Conservation (phyloP, 2,888 invertebrate species). For the Theretra japonica region DNA sequence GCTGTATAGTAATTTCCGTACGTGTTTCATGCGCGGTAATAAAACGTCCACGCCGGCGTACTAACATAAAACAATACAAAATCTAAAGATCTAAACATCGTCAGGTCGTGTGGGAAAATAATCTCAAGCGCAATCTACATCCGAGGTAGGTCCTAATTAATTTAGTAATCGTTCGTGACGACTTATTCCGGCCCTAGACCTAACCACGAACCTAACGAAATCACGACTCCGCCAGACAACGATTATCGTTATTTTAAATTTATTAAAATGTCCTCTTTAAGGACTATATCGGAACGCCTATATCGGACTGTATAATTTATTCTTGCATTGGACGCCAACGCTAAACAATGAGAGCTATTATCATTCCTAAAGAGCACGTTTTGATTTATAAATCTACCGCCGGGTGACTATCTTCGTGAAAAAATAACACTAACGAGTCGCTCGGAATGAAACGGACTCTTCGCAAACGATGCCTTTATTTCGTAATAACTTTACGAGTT, state of each 20-base stretch:
- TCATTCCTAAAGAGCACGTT: conserved; percentile 68
- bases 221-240: conserved; percentile 82
- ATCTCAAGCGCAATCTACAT: conserved; percentile 81
- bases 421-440: conserved; percentile 14
- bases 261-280: conserved; percentile 84
- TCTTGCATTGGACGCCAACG: conserved; percentile 72
- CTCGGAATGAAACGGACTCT: not conserved
- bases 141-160: conserved; percentile 83
- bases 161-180: conserved; percentile 85
- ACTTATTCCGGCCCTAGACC: conserved; percentile 81
- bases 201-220: conserved; percentile 83
- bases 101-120: conserved; percentile 83
- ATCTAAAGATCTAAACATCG: conserved; percentile 73
- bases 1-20: not conserved
- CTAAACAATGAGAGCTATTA: conserved; percentile 77
- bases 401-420: conserved; percentile 25
- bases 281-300: conserved; percentile 81
- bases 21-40: not conserved
- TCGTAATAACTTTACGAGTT: conserved; percentile 3
- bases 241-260: conserved; percentile 85
- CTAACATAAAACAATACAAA: conserved; percentile 68
- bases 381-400: conserved; percentile 51
- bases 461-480: not conserved
- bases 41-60: conserved; percentile 44
- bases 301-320: conserved; percentile 84